phyloP scores from a whole-genome alignment of 2,888 invertebrate genomes.

The Aquatica leii region DNA sequence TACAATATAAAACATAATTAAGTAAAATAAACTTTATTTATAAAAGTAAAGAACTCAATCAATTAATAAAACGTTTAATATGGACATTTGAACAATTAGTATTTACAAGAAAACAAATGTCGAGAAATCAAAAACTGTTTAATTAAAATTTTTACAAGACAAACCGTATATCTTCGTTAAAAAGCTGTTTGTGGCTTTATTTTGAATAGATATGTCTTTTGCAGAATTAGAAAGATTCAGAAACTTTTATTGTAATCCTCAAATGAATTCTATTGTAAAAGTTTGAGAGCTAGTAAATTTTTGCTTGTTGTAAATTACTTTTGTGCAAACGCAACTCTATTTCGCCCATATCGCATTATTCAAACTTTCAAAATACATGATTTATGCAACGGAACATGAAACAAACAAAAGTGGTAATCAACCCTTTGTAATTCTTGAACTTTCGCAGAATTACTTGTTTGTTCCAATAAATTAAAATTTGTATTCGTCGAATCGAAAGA shows the following conservation, averaged over 20 bases:
- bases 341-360: conserved; percentile 12
- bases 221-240: conserved; percentile 12
- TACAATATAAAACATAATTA: no score
- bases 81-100: no score
- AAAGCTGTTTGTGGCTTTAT: conserved; percentile 9
- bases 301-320: conserved; percentile 14
- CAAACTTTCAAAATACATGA: conserved; percentile 13
- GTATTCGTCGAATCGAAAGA: background rate
- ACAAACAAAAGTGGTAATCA: conserved; percentile 14
- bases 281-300: conserved; percentile 12
- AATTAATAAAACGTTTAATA: no score
- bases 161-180: conserved; percentile 4
- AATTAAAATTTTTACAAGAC: no score
- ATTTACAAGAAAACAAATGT: no score
- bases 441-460: background rate
- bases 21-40: no score
- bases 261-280: conserved; percentile 14
- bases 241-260: conserved; percentile 14
- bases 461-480: background rate
- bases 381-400: conserved; percentile 10
- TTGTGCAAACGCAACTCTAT: conserved; percentile 14
- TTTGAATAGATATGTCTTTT: conserved; percentile 13
- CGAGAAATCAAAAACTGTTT: no score
- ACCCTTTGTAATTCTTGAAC: conserved; percentile 9
- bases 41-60: no score